phyloP scores from a whole-genome alignment of 2,113 vertebrate genomes.

The Lutjanus erythropterus region DNA sequence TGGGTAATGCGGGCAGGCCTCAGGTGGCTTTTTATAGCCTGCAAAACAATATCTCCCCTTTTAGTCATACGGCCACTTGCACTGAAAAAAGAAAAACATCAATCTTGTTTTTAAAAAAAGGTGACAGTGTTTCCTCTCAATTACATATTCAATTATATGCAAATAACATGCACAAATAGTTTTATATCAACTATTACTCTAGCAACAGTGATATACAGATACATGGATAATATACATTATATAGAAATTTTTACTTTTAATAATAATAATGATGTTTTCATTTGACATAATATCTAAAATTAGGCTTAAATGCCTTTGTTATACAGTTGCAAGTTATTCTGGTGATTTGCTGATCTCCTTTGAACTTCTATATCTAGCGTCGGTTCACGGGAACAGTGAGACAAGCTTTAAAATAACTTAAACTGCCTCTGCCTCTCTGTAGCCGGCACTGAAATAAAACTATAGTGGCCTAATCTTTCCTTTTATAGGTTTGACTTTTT shows the following conservation, averaged over 20 bases:
- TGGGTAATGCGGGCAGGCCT: slow-evolving; percentile 87
- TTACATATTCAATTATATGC: not conserved
- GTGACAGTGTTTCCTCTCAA: not conserved
- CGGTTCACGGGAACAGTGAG: slow-evolving; percentile 19
- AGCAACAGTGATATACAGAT: not conserved
- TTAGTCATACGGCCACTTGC: slow-evolving; percentile 11
- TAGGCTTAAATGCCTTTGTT: not conserved
- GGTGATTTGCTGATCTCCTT: not conserved
- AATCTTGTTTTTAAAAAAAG: no score
- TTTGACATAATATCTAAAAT: not conserved
- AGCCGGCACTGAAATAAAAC: not conserved
- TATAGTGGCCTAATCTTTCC: not conserved
- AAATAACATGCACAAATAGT: not conserved
- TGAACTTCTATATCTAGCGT: slow-evolving; percentile 8
- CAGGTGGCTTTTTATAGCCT: slow-evolving; percentile 80
- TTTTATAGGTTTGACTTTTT: not conserved
- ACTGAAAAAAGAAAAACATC: not conserved
- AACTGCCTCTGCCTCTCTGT: not conserved
- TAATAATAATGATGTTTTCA: not conserved
- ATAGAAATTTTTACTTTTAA: no score
- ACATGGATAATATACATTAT: no score
- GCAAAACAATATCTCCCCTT: slow-evolving; percentile 56
- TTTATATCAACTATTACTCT: not conserved
- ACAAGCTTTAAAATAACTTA: slow-evolving; percentile 19
- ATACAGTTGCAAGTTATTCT: slow-evolving; percentile 3